Conservation (phyloP, 2,888 invertebrate species). For the Ophion costatus region DNA sequence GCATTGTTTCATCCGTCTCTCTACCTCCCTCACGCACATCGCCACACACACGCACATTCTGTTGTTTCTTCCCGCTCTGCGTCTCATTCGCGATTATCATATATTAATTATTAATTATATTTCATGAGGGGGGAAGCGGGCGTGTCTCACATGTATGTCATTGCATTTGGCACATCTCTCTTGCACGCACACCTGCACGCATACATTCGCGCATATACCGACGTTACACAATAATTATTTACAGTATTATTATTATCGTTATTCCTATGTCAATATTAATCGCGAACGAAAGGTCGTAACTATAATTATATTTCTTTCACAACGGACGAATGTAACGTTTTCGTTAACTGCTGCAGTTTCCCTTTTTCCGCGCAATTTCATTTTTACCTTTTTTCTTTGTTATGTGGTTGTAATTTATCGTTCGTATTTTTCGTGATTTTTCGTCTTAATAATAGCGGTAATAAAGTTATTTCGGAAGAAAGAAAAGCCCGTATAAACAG, state of each 20-base stretch:
- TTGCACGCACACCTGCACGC: slow-evolving; percentile 33
- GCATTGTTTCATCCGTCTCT: slow-evolving; percentile 7
- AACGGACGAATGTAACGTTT: slow-evolving; percentile 9
- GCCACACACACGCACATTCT: not conserved
- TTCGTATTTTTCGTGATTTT: not conserved
- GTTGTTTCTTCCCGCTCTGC: not conserved
- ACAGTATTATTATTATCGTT: slow-evolving; percentile 44
- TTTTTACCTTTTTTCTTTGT: slow-evolving; percentile 4
- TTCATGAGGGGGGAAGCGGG: slow-evolving; percentile 45
- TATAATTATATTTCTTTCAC: slow-evolving; percentile 24
- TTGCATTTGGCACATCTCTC: slow-evolving; percentile 69
- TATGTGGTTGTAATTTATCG: not conserved
- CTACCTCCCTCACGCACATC: slow-evolving; percentile 6
- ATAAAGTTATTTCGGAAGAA: not conserved
- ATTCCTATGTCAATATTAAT: slow-evolving; percentile 58
- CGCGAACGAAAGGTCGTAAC: slow-evolving; percentile 61
- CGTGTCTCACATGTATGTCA: slow-evolving; percentile 36
- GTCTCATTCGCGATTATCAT: slow-evolving; percentile 22
- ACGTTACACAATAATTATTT: slow-evolving; percentile 55
- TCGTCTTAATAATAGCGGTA: not conserved
- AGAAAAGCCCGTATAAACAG: slow-evolving; percentile 35
- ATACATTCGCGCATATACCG: slow-evolving; percentile 42
- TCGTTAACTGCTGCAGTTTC: too few species aligned
- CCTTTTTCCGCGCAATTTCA: not conserved
- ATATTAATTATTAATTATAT: slow-evolving; percentile 49